Percentiles rank a stretch among this genome's conserved stretches.
Evolutionary conservation across 1,140 invertebrate genomes (phyloP).

Genomic region (Macrotrachela quadricornifera): DNA sequence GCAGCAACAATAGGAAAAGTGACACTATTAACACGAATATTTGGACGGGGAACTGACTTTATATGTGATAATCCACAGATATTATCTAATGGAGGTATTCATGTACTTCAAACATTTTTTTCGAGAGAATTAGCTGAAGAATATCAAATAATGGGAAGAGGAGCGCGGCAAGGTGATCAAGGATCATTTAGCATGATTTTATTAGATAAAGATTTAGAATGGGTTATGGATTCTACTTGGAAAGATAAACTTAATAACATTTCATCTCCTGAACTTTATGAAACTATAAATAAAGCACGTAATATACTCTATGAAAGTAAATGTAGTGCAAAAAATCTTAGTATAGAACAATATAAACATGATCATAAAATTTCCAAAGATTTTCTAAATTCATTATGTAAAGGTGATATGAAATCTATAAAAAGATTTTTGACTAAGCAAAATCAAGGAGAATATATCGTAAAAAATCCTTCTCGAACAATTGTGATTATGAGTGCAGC

Average conservation of each 20-base stretch:
- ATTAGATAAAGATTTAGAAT: background rate
- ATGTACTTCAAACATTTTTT: background rate
- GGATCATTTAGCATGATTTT: background rate
- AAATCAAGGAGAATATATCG: too few species aligned
- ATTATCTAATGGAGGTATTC: background rate
- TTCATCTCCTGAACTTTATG: background rate
- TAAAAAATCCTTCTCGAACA: background rate
- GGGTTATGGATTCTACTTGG: background rate
- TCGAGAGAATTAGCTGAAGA: background rate
- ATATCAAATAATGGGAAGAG: background rate
- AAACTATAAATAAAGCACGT: background rate
- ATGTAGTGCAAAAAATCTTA: too few species aligned
- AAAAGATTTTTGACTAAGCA: too few species aligned
- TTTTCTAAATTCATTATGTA: too few species aligned
- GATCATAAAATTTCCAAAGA: too few species aligned
- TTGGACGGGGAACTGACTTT: slow-evolving; percentile 1
- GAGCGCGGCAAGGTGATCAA: background rate
- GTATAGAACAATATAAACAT: too few species aligned
- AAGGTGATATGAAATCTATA: too few species aligned
- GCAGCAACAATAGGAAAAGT: background rate
- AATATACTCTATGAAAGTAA: too few species aligned
- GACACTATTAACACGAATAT: background rate
- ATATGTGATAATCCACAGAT: background rate
- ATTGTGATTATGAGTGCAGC: background rate
- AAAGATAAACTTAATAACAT: background rate